These are phyloP conservation scores for Mellilla xanthometata DNA, from an alignment of 2,888 invertebrate genomes.

Conservation along the genomic window DNA sequence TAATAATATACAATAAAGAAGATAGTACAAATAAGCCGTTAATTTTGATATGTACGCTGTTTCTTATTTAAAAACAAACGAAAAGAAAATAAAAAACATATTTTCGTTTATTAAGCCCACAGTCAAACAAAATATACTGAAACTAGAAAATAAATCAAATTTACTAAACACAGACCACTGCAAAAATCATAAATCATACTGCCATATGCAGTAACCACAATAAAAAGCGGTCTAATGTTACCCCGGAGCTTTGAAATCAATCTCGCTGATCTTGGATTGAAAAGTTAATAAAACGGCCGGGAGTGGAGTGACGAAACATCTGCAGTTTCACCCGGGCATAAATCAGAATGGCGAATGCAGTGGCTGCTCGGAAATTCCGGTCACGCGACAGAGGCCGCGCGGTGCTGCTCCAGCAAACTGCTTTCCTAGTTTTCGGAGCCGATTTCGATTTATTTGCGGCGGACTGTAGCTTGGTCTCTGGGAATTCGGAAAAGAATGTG, in stretches of 20 bases:
- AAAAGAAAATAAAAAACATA: no score
- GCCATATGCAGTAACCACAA: background rate
- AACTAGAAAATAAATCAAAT: no score
- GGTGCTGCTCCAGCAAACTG: constrained; percentile 54
- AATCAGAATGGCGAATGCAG: constrained; percentile 67
- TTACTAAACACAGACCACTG: background rate
- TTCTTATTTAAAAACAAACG: no score
- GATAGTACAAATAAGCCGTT: no score
- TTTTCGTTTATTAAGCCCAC: no score
- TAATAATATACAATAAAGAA: no score
- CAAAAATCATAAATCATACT: background rate
- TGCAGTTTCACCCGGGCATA: constrained; percentile 61
- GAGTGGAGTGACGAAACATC: constrained; percentile 50
- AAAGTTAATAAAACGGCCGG: constrained; percentile 52
- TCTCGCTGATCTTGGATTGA: constrained; percentile 10
- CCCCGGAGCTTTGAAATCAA: background rate
- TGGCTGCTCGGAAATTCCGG: constrained; percentile 59
- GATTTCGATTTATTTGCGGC: constrained; percentile 60
- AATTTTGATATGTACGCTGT: no score
- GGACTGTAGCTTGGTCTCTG: constrained; percentile 29
- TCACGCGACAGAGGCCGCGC: constrained; percentile 61
- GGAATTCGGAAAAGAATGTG: no score
- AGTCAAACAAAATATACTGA: no score
- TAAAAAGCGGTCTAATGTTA: background rate
- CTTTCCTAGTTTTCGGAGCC: constrained; percentile 36